Evolutionary conservation across 1,140 invertebrate genomes (phyloP).

Genomic region (Bemisia tabaci): DNA sequence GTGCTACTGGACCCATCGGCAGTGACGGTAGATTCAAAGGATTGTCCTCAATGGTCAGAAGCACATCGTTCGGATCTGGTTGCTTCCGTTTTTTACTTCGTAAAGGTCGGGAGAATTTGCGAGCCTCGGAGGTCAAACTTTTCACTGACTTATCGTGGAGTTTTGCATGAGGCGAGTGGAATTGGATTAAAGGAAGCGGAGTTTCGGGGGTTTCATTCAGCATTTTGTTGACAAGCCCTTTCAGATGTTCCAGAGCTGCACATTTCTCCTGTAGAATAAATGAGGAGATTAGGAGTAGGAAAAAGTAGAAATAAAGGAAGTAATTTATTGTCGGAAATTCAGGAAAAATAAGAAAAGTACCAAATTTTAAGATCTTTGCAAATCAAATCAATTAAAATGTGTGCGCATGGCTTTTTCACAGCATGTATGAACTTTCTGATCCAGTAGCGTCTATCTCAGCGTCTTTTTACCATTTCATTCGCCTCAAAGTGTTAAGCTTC

Average conservation of each 20-base stretch:
- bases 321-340: no score
- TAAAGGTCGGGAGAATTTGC: neutral
- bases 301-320: no score
- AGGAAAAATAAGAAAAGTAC: no score
- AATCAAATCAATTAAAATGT: no score
- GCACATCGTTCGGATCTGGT: neutral
- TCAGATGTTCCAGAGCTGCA: neutral
- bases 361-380: no score
- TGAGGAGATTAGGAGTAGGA: no score
- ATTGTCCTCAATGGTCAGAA: neutral
- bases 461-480: no score
- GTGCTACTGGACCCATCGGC: neutral
- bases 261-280: neutral
- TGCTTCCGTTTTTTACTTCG: neutral
- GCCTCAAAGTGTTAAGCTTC: no score
- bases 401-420: no score
- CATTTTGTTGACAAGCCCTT: neutral
- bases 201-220: neutral
- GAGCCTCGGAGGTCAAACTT: neutral
- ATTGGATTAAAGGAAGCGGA: neutral
- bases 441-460: no score
- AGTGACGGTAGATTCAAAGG: neutral
- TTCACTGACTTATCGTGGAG: conserved; percentile 21
- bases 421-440: no score
- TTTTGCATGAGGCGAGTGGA: neutral